Evolutionary conservation across 2,888 invertebrate genomes (phyloP).

Genomic region (Syrphus vitripennis): DNA sequence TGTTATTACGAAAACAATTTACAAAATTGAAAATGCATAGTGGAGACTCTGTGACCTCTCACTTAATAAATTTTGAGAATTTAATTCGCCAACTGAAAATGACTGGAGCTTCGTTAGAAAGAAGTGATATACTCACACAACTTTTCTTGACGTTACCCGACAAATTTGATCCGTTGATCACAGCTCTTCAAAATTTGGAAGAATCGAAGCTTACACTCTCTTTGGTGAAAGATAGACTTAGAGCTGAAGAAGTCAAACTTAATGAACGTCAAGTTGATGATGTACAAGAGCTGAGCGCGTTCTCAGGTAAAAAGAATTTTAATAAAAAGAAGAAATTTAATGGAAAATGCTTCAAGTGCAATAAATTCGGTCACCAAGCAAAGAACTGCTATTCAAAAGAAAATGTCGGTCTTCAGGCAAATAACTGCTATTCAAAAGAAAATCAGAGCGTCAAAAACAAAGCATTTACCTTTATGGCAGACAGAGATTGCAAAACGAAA

Average conservation of each 20-base stretch:
- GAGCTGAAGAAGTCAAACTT: neutral
- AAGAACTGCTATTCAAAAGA: neutral
- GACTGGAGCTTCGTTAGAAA: neutral
- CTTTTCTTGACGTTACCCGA: neutral
- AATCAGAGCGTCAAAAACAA: neutral
- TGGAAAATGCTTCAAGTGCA: slow-evolving; percentile 1
- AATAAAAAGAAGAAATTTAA: neutral
- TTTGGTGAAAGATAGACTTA: neutral
- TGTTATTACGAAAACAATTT: neutral
- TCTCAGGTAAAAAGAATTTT: neutral
- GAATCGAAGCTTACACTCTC: neutral
- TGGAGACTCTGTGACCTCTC: neutral
- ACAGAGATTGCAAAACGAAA: no score
- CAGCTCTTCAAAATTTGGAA: slow-evolving; percentile 3
- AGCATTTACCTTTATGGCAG: neutral
- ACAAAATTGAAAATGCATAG: neutral
- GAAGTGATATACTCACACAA: neutral
- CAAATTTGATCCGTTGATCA: neutral
- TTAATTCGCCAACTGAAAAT: neutral
- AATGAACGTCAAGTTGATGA: neutral
- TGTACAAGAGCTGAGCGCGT: neutral
- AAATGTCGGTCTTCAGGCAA: neutral
- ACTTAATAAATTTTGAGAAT: neutral
- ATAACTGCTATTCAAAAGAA: neutral
- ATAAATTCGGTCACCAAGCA: neutral